Conservation (phyloP, 2,888 invertebrate genomes). For the Oxytorus armatus region DNA sequence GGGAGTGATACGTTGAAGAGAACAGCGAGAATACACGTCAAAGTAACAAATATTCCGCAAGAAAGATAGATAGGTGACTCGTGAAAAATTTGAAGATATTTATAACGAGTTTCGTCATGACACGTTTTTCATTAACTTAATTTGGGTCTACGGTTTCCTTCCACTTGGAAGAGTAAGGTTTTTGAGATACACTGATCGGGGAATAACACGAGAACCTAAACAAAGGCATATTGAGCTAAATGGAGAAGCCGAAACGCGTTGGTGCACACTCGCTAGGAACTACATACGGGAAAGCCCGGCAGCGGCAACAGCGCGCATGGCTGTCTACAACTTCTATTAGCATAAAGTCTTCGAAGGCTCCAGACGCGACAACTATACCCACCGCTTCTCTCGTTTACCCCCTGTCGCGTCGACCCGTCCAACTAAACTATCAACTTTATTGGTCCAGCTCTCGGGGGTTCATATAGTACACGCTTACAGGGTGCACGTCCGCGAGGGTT, state of each 20-base stretch:
- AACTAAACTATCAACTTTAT: slow-evolving; percentile 79
- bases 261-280: slow-evolving; percentile 40
- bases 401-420: slow-evolving; percentile 57
- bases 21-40: slow-evolving; percentile 57
- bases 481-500: slow-evolving; percentile 34
- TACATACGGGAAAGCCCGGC: slow-evolving; percentile 51
- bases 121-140: no score
- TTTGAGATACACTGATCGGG: neutral
- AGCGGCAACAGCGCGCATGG: slow-evolving; percentile 58
- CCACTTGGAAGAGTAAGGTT: slow-evolving; percentile 9
- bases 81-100: neutral
- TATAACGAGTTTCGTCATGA: neutral
- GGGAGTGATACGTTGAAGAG: slow-evolving; percentile 1
- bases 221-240: slow-evolving; percentile 34
- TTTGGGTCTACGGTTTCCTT: no score
- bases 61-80: no score
- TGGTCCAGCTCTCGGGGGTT: slow-evolving; percentile 70
- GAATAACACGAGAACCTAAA: slow-evolving; percentile 25
- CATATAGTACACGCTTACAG: slow-evolving; percentile 34
- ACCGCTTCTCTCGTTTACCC: slow-evolving; percentile 64
- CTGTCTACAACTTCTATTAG: slow-evolving; percentile 78
- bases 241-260: slow-evolving; percentile 42
- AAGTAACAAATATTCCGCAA: slow-evolving; percentile 67
- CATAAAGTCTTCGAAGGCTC: slow-evolving; percentile 78
- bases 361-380: slow-evolving; percentile 78